Evolutionary conservation across 2,113 vertebrate species (phyloP).

Genomic region (Catharus bicknelli): DNA sequence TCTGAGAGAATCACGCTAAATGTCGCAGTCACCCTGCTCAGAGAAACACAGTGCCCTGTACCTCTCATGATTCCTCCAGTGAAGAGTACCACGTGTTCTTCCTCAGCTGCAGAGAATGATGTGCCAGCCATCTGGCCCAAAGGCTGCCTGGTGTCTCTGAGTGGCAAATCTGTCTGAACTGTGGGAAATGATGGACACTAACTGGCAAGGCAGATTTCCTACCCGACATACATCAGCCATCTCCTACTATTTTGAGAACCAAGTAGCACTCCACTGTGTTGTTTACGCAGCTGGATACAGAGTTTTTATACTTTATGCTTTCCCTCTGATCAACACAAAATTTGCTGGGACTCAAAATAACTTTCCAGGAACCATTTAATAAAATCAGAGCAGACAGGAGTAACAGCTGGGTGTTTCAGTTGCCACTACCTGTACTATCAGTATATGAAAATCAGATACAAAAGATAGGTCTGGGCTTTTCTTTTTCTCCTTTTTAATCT

Average conservation of each 20-base stretch:
- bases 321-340: neutral
- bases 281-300: neutral
- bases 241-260: neutral
- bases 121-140: neutral
- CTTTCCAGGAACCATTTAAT: neutral
- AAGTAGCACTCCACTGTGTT: neutral
- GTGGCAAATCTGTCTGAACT: neutral
- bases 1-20: neutral
- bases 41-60: neutral
- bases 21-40: neutral
- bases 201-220: conserved; percentile 1
- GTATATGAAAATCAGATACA: neutral
- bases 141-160: neutral
- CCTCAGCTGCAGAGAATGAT: neutral
- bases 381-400: neutral
- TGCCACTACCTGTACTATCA: neutral
- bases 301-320: neutral
- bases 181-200: neutral
- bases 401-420: neutral
- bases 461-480: neutral
- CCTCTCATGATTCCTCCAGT: neutral
- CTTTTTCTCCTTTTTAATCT: neutral
- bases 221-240: neutral
- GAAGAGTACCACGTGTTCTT: neutral
- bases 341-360: neutral